Evolutionary conservation across 2,888 invertebrate species (phyloP), one percentile per base, ranked within the genome.

Genomic region (Noctua fimbriata): DNA sequence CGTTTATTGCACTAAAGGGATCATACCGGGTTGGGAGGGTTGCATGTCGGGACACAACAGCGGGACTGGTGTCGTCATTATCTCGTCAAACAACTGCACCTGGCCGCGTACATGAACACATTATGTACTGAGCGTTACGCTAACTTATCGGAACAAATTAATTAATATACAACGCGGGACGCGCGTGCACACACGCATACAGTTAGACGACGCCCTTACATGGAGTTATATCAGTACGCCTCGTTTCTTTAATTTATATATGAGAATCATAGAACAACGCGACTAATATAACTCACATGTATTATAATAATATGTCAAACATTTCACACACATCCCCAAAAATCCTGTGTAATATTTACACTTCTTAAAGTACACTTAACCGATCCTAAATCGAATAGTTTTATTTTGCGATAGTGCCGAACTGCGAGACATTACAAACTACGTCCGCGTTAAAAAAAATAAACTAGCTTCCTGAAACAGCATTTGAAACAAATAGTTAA

Each of bases 311-410:
- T 58, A 73, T 87, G 73, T 41, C 70, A 76, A 71, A 79, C 71
- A 85, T 79, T 84, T 84, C 75, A 89, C 83, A 88, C 85, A 85
- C 87, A 81, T 89, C 86, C 89, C 88, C 85, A 77, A 84, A 79
- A 83, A 86, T 93, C 92, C 91, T 92, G 95, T 95, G 95, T 95
- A 93, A 92, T 95, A 96, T 96, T 95, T 96, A 96, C 96, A 96
- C 95, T 92, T 92, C 93, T 95, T 96, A 92, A 91, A 93, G 88
- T 95, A 96, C 93, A 92, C 94, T 94, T 95, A 95, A 91, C 90
- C 91, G 85, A 94, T 87, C 83, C 94, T 94, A 94, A 95, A 89
- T 90, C 91, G 90, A 94, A 94, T 94, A 95, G 92, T 93, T 91
- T 87, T 87, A 84, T 90, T 93, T 93, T 93, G 94, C 94, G 93